Evolutionary conservation across 2,888 invertebrate species (phyloP), one percentile per base, ranked within the genome.

Genomic region (Temnothorax rugatulus): DNA sequence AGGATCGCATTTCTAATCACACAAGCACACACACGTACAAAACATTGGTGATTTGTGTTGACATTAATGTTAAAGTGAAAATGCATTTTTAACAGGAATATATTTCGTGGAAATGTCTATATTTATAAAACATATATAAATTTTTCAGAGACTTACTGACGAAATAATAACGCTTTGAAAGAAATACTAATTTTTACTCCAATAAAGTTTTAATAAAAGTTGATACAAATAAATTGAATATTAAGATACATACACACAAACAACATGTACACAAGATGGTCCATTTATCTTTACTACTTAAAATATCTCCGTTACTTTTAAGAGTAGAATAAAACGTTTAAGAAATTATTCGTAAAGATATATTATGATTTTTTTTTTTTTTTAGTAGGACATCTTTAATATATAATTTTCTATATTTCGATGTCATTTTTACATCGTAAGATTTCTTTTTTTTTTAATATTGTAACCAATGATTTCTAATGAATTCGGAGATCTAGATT

Each of bases 121-220:
- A 87, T 47, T 73, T 64, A 47, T 64, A 83, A 82, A 76, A 68
- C 41, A 52, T 81, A 76, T 71, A 83, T 59, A 84, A 82, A 85
- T 75, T 52, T 83, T 15, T 82, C 15, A 83, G 29, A 69, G 41
- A 29, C 41, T 29, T 83, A 61, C 34, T 44, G 66, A 41, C 44
- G 54, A 34, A 69, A 77, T 2, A 7, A 50, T 68, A 83, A 57
- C 29, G 64, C 29, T 66, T 82, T 82, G 74, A 61, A 75, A 29
- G 13, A 79, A 59, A 13, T 41, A 69, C n/a, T 64, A 44, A 54
- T 59, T 71, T 77, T 52, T 75, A 85, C 13, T 74, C 5, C 50
- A 73, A 82, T 15, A 8, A 76, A 77, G 74, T 75, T 82, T 52
- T 61, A 44, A 50, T 52, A 73, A 77, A 66, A 29, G 7, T 50